Evolutionary conservation across 2,888 invertebrate genomes (phyloP).

Genomic region (Stegana nigrithorax): DNA sequence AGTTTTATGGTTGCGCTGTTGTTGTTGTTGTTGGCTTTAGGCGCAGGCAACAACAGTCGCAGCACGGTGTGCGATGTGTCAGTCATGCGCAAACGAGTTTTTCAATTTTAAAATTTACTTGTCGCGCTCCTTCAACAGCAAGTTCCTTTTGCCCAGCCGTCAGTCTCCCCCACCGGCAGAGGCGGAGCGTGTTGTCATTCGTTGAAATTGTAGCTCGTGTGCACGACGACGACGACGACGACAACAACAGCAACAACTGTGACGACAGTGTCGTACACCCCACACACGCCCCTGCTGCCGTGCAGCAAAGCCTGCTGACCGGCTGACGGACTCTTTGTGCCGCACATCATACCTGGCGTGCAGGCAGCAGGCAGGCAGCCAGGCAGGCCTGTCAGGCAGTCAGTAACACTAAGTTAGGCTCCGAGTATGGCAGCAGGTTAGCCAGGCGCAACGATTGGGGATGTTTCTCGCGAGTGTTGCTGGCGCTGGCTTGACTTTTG

Average conservation of each 20-base stretch:
- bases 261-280: constrained; percentile 20
- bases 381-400: neutral
- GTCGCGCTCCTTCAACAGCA: constrained; percentile 43
- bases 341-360: no score
- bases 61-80: no score
- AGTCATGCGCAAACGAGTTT: constrained; percentile 63
- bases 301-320: neutral
- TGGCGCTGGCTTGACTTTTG: neutral
- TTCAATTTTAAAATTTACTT: constrained; percentile 57
- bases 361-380: neutral
- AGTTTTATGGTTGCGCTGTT: neutral
- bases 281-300: neutral
- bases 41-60: constrained; percentile 46
- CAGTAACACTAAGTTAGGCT: neutral
- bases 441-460: constrained; percentile 37
- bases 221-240: no score
- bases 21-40: no score
- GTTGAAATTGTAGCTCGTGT: constrained; percentile 24
- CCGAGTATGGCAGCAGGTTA: neutral
- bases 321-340: constrained; percentile 2
- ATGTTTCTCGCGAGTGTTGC: constrained; percentile 35
- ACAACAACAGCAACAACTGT: constrained; percentile 24
- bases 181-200: constrained; percentile 59
- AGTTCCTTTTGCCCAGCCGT: constrained; percentile 36
- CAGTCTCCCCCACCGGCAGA: constrained; percentile 45